Base-by-base conservation (phyloP, 2,113 vertebrate species). In the Vulpes ferrilata region DNA sequence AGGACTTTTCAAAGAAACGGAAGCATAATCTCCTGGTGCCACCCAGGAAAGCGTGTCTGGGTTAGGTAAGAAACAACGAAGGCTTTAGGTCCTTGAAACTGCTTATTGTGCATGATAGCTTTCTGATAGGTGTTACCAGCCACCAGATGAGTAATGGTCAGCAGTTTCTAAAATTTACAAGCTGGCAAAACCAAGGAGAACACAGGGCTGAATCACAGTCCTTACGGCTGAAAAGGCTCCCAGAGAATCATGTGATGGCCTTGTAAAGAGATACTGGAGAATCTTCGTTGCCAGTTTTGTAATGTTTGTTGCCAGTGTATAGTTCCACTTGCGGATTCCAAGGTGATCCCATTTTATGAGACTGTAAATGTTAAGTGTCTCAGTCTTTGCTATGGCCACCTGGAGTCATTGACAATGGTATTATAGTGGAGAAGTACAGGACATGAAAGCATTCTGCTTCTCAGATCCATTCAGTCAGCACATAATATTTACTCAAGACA, bases 301-400 rank as follows among this genome's bases (percentile, higher is more conserved):
- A 43, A 91, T 57, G 23, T 35, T 53, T 78, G 65, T 48, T 88
- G n/a, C 38, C n/a, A 16, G 32, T 81, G 88, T 78, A 73, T 3
- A n/a, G 43, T 59, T 76, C 13, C 27, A 84, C 73, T 38, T 96
- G 35, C 19, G 91, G 89, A 93, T 85, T 96, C 81, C 94, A 96
- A 93, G 78, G 78, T 91, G 81, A 94, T 84, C 76, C 25, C 11
- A 53, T 15, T 94, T 97, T 81, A 96, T 27, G 85, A 88, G 84
- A 59, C 74, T 27, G 7, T 84, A 67, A 92, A 69, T 83, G 69
- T 48, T 92, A 93, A 80, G 71, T 60, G 53, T 83, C 90, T 83
- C 55, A 3, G 73, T 55, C 60, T 94, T 30, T 55, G 23, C 80
- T 60, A 67, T 8, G 43, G 43, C 62, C 80, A 92, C 59, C 80